These are phyloP conservation scores for Nymphalis c-album DNA, from an alignment of 2,888 invertebrate genomes.

Conservation along the genomic window DNA sequence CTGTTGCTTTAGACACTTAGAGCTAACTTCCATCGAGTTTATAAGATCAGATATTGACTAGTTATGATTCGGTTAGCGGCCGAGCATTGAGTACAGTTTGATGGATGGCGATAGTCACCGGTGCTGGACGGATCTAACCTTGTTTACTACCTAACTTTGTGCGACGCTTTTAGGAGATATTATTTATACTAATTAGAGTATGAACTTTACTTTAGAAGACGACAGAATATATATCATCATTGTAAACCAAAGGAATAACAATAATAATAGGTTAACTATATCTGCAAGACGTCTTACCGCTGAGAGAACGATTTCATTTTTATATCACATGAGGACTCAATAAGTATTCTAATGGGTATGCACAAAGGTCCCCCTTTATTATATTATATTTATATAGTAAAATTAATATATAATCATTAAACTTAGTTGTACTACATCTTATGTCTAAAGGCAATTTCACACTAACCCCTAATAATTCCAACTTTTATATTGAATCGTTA, in stretches of 20 bases:
- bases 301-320: too few relatives aligned
- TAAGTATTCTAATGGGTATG: too few relatives aligned
- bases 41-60: not conserved
- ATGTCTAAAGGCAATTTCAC: slow-evolving; percentile 33
- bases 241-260: too few relatives aligned
- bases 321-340: too few relatives aligned
- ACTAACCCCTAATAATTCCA: slow-evolving; percentile 48
- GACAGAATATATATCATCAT: too few relatives aligned
- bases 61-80: slow-evolving; percentile 40
- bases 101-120: slow-evolving; percentile 33
- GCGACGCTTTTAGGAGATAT: not conserved
- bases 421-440: not conserved
- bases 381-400: too few relatives aligned
- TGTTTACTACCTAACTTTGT: slow-evolving; percentile 5
- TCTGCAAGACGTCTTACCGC: too few relatives aligned
- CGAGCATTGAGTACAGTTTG: slow-evolving; percentile 42
- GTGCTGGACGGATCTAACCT: slow-evolving; percentile 4
- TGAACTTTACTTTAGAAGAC: too few relatives aligned
- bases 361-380: too few relatives aligned
- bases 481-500: slow-evolving; percentile 71
- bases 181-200: not conserved
- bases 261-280: too few relatives aligned
- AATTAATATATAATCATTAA: too few relatives aligned
- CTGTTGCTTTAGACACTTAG: too few relatives aligned
- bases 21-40: not conserved